Base-by-base conservation (phyloP, 2,113 vertebrate species). In the Penelope pileata region DNA sequence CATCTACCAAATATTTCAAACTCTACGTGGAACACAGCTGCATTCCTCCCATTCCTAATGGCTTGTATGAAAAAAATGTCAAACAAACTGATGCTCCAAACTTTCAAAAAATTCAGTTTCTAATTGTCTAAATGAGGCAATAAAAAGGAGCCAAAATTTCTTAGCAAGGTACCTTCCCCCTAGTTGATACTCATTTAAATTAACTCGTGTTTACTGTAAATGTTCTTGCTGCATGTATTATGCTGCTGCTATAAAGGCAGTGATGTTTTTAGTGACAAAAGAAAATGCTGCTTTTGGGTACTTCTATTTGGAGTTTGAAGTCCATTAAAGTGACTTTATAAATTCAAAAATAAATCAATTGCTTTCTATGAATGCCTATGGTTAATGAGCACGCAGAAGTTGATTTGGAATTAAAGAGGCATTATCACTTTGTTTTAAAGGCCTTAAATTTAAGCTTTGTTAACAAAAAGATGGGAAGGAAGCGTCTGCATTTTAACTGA, bases 201-300 rank as follows among this genome's bases (percentile, higher is more conserved):
- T 84, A 96, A 84, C 76, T 94, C 70, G 24, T 93, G 53, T 96
- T 97, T 97, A 96, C 91, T 96, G 53, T 94, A 96, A 95, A 86
- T 2, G 8, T 81, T 82, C 70, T 96, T 90, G 48, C 60, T 91
- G 84, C 27, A 38, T 53, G 80, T 95, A 93, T 95, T 91, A 34
- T 91, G 15, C 47, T 94, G 76, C 63, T 80, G 8, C 83, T 78
- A 45, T 56, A 80, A 88, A 85, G 93, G 63, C 54, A 86, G 85
- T 18, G 56, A 82, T 53, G 77, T 51, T 83, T 95, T 94, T 81
- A 89, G 69, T 38, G 73, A 84, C 80, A 75, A 94, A 96, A 96
- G 72, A 70, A 68, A 69, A 72, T 4, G 38, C 82, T 88, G 91
- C 79, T 91, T 73, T 90, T 84, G 4, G 5, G 48, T 87, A 69